Evolutionary conservation across 2,797 vertebrate genomes (phyloP).

Genomic region (Florisuga fusca): DNA sequence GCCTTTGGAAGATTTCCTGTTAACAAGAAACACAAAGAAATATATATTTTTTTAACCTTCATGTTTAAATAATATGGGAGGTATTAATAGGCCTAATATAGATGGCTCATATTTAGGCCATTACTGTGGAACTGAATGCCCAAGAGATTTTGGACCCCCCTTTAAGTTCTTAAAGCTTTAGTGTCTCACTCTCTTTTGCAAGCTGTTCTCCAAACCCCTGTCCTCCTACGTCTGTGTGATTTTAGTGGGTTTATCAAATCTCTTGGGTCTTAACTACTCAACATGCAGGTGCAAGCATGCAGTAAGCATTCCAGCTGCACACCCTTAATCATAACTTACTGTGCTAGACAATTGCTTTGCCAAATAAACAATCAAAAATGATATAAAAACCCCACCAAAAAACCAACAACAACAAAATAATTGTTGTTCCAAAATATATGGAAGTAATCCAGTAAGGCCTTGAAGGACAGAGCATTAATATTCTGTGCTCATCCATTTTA

Average conservation of each 20-base stretch:
- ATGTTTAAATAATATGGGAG: conserved; percentile 19
- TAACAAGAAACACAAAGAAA: background rate
- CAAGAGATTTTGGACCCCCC: background rate
- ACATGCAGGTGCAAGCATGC: conserved; percentile 26
- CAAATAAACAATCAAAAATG: background rate
- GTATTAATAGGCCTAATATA: background rate
- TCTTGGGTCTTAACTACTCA: conserved; percentile 25
- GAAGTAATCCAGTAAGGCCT: background rate
- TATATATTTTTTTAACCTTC: background rate
- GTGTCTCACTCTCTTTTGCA: background rate
- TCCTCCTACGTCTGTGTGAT: background rate
- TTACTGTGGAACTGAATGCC: background rate
- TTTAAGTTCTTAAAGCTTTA: background rate
- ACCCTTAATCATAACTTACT: background rate
- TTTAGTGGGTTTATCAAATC: conserved; percentile 41
- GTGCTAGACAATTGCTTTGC: background rate
- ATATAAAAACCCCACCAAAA: background rate
- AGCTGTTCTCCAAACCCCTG: background rate
- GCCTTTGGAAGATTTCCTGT: conserved; percentile 15
- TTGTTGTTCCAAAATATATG: background rate
- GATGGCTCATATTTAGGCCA: background rate
- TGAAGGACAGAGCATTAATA: background rate
- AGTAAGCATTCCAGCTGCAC: conserved; percentile 42
- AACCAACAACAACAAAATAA: background rate
- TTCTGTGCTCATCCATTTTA: background rate